These are phyloP conservation scores for Leptestheria dahalacensis DNA, from an alignment of 1,140 invertebrate species.

Conservation along the genomic window DNA sequence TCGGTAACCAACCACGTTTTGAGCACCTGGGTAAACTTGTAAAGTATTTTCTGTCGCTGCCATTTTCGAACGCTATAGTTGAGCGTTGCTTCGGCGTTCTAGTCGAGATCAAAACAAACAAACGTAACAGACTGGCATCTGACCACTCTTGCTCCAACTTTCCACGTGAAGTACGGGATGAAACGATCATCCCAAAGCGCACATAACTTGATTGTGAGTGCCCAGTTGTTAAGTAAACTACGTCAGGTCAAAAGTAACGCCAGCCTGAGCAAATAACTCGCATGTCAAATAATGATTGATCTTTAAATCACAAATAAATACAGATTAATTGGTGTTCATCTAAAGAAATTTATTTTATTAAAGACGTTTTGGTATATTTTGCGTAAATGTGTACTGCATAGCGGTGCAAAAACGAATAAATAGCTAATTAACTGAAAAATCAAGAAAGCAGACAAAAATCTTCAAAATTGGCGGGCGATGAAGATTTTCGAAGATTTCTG, in stretches of 20 bases:
- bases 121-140: background rate
- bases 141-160: background rate
- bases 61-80: conserved; percentile 2
- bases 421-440: background rate
- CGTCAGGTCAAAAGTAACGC: background rate
- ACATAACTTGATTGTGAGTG: background rate
- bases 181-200: background rate
- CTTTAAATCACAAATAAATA: background rate
- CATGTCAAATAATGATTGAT: too few relatives aligned
- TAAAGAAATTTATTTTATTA: background rate
- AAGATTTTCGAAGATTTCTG: background rate
- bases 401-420: background rate
- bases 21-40: conserved; percentile 1
- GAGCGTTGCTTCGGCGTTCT: conserved; percentile 4
- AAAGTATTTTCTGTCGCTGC: background rate
- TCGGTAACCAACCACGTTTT: background rate
- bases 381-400: background rate
- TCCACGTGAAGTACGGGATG: background rate
- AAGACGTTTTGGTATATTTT: background rate
- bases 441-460: background rate
- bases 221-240: background rate
- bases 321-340: background rate
- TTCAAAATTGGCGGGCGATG: background rate
- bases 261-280: too few relatives aligned
- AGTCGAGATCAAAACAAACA: background rate